Evolutionary conservation across 2,113 vertebrate genomes (phyloP), one percentile per base, ranked within the genome.

Genomic region (Takifugu flavidus): DNA sequence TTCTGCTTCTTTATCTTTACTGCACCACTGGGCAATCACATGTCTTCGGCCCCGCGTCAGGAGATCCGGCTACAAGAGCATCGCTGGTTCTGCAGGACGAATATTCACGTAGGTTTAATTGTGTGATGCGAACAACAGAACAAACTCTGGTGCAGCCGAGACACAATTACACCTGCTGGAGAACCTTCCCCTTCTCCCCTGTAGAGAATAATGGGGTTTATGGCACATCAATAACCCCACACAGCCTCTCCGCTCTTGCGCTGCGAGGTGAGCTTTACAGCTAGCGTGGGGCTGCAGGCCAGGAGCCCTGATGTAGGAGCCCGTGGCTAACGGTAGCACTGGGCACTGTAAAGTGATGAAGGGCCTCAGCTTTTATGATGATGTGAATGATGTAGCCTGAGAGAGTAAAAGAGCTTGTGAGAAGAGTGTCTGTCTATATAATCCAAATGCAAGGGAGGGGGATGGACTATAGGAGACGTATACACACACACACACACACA

Each of bases 171-270:
- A 14, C 45, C 13, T n/a, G 4, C 13, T n/a, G 13, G 5, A 5
- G 13, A 47, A 47, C 45, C 45, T 47, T n/a, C 13, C 87, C 88
- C 82, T 80, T 86, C 78, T 84, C 83, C 75, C 72, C 86, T 47
- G 74, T 77, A 74, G 84, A 87, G 83, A 83, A 89, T 82, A 89
- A 91, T 86, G 72, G 67, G 83, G 79, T 91, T 91, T 88, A 89
- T 84, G 77, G 86, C 88, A 89, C 89, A 89, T 91, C 90, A 90
- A 85, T 87, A 87, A 86, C 85, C 88, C 86, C 84, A 89, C 91
- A 92, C 87, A 89, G 78, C 86, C 85, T 75, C 87, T 80, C 86
- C 12, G 44, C 83, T 70, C 81, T 74, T 88, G 90, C 85, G 65
- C 81, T 84, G 89, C 90, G 88, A 79, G 79, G 70, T 51, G 27